A percentile compares a stretch with the other conserved stretches of the same genome.
phyloP scores from a whole-genome alignment of 2,113 vertebrate species.

The Ovis canadensis region DNA sequence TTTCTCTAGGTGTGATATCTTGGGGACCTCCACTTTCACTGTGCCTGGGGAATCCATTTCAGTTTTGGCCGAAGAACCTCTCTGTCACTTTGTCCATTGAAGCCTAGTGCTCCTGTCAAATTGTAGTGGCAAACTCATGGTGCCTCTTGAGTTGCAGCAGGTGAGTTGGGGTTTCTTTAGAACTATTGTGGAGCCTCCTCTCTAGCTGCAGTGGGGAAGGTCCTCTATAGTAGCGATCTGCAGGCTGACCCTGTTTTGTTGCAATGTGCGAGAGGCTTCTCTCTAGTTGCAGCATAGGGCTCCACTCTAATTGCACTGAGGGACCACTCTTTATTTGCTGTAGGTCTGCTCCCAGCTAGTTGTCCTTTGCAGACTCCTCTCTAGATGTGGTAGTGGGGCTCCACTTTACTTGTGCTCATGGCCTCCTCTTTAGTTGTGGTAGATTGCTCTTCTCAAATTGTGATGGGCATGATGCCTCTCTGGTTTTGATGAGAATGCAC shows the following conservation, averaged over 20 bases:
- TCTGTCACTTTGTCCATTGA: background rate
- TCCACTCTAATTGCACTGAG: background rate
- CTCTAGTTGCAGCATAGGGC: background rate
- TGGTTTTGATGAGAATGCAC: no score
- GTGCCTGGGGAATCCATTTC: background rate
- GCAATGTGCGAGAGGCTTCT: background rate
- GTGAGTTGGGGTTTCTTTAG: background rate
- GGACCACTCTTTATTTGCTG: background rate
- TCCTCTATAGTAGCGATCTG: background rate
- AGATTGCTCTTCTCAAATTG: background rate
- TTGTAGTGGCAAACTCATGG: background rate
- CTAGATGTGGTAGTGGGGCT: background rate
- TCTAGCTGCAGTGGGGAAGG: background rate
- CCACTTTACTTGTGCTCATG: background rate
- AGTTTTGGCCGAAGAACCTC: background rate
- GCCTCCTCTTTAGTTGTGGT: background rate
- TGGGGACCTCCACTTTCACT: background rate
- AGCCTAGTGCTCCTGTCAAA: background rate
- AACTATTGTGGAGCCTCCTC: background rate
- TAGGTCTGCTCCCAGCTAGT: background rate
- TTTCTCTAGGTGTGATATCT: background rate
- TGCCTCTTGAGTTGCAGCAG: background rate
- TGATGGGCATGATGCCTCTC: no score
- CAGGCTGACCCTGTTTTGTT: background rate
- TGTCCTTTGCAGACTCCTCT: background rate